Percentiles rank a stretch among this genome's conserved stretches.
Evolutionary conservation across 1,140 invertebrate species (phyloP).

Genomic region (Melanaphis sacchari): DNA sequence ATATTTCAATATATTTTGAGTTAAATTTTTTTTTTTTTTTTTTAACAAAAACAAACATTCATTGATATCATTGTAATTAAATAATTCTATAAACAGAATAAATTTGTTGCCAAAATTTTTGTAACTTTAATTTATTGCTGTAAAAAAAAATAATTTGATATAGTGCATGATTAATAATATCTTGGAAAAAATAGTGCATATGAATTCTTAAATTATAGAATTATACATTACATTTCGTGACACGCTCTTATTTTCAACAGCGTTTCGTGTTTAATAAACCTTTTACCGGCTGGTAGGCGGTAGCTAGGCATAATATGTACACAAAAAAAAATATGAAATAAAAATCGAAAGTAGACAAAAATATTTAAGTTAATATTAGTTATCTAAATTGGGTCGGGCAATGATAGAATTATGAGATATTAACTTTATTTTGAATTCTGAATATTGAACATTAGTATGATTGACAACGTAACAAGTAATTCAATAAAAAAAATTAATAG

Average conservation of each 20-base stretch:
- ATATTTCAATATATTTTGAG: neutral
- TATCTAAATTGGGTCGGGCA: neutral
- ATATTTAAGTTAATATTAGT: neutral
- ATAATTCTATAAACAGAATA: neutral
- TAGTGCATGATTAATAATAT: neutral
- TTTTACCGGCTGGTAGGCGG: neutral
- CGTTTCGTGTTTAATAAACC: neutral
- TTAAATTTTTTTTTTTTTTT: too few relatives aligned
- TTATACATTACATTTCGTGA: neutral
- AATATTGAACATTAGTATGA: neutral
- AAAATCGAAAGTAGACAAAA: neutral
- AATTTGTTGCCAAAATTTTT: neutral
- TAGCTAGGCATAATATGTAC: neutral
- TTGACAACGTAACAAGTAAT: neutral
- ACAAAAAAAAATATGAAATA: neutral
- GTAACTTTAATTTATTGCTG: neutral
- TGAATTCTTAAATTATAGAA: neutral
- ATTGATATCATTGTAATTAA: neutral
- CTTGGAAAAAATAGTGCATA: neutral
- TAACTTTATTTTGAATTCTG: neutral
- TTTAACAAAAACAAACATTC: neutral
- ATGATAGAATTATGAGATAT: neutral
- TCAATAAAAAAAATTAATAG: neutral
- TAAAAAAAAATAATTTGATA: neutral
- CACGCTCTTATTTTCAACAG: neutral